These are phyloP conservation scores for Hyposmocoma kahamanoa DNA, from an alignment of 1,140 invertebrate species.

Conservation along the genomic window DNA sequence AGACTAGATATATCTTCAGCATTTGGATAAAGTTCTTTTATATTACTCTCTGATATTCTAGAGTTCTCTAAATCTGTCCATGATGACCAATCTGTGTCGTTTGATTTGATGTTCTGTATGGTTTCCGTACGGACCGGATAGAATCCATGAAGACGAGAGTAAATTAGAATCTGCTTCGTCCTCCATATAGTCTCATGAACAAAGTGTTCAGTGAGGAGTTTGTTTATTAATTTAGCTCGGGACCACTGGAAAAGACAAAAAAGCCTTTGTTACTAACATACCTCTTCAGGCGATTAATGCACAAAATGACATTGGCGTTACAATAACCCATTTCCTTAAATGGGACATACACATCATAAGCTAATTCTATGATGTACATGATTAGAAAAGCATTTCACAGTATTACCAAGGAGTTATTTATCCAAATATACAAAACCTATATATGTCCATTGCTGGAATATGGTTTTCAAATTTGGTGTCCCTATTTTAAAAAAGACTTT, in stretches of 20 bases:
- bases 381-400: no score
- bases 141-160: slow-evolving; percentile 54
- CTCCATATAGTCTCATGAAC: slow-evolving; percentile 40
- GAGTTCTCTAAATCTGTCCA: slow-evolving; percentile 36
- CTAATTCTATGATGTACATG: no score
- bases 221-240: slow-evolving; percentile 64
- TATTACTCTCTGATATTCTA: slow-evolving; percentile 28
- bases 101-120: slow-evolving; percentile 9
- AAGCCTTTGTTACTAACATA: neutral
- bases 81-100: slow-evolving; percentile 34
- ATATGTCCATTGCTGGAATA: no score
- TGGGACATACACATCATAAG: no score
- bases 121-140: slow-evolving; percentile 36
- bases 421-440: no score
- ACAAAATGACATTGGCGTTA: no score
- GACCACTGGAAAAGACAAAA: slow-evolving; percentile 56
- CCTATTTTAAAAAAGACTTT: no score
- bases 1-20: slow-evolving; percentile 23
- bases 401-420: no score
- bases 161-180: slow-evolving; percentile 63
- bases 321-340: no score
- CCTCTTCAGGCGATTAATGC: neutral
- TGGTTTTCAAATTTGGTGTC: no score
- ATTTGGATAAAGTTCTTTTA: slow-evolving; percentile 35
- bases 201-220: slow-evolving; percentile 33